A percentile compares a stretch with the other conserved stretches of the same genome.
These are phyloP conservation scores for Engraulis encrasicolus DNA, from an alignment of 2,113 vertebrate genomes.

Conservation along the genomic window DNA sequence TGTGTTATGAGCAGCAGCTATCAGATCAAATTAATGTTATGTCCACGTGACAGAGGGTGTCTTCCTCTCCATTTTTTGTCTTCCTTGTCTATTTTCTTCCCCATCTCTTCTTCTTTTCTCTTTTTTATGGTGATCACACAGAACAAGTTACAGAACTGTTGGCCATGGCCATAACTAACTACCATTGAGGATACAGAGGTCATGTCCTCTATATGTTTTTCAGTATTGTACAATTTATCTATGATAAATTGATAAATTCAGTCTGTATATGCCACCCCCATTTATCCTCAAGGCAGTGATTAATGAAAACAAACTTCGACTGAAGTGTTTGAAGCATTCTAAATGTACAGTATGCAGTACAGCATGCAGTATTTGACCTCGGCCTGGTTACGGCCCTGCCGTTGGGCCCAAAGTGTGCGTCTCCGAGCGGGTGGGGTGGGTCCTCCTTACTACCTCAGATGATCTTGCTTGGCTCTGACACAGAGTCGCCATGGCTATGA, in stretches of 20 bases:
- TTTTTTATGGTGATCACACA: not conserved
- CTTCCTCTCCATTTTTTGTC: not conserved
- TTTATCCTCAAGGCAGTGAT: too few relatives aligned
- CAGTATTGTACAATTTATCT: too few relatives aligned
- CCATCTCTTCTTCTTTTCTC: not conserved
- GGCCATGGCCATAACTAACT: not conserved
- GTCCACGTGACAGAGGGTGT: not conserved
- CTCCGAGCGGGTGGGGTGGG: not conserved
- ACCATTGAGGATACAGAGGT: too few relatives aligned
- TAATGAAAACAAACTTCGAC: too few relatives aligned
- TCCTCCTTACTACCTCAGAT: not conserved
- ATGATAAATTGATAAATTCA: too few relatives aligned
- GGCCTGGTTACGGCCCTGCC: too few relatives aligned
- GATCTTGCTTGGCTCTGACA: conserved; percentile 9
- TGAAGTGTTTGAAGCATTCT: too few relatives aligned
- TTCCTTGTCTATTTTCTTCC: not conserved
- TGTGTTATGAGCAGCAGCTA: not conserved
- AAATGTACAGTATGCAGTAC: too few relatives aligned
- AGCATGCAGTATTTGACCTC: too few relatives aligned
- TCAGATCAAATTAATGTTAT: not conserved
- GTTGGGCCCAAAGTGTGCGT: too few relatives aligned
- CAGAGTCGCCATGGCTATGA: not conserved
- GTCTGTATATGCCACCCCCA: too few relatives aligned
- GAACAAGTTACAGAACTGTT: not conserved
- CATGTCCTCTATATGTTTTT: too few relatives aligned